phyloP scores from a whole-genome alignment of 1,140 invertebrate species.

The Sesamia nonagrioides region DNA sequence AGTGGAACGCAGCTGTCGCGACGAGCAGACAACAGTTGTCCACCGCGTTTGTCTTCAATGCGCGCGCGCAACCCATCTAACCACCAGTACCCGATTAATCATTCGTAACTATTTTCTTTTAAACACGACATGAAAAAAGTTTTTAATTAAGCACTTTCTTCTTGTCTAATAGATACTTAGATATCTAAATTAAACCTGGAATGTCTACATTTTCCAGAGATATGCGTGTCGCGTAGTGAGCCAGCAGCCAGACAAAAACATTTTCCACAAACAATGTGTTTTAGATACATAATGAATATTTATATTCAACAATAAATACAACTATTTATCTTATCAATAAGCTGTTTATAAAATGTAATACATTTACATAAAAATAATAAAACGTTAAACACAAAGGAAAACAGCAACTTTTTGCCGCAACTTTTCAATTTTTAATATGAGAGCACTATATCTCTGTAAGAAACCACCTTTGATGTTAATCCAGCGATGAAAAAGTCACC shows the following conservation, averaged over 20 bases:
- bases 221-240: not conserved
- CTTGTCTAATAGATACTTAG: not conserved
- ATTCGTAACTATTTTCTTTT: constrained; percentile 68
- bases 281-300: not conserved
- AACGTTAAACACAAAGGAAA: constrained; percentile 25
- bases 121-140: constrained; percentile 30
- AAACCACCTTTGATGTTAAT: constrained; percentile 65
- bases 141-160: constrained; percentile 21
- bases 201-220: not conserved
- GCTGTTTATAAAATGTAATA: constrained; percentile 14
- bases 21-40: constrained; percentile 85
- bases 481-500: constrained; percentile 61
- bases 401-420: constrained; percentile 15
- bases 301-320: constrained; percentile 16
- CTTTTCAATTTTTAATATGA: constrained; percentile 52
- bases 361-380: constrained; percentile 18
- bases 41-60: constrained; percentile 73
- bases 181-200: not conserved
- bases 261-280: not conserved
- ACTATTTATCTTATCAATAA: constrained; percentile 8
- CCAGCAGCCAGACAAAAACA: no score
- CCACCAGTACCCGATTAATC: constrained; percentile 70
- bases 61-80: constrained; percentile 66
- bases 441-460: constrained; percentile 41
- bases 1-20: constrained; percentile 83